Evolutionary conservation across 2,113 vertebrate genomes (phyloP).

Genomic region (Oxyura jamaicensis): DNA sequence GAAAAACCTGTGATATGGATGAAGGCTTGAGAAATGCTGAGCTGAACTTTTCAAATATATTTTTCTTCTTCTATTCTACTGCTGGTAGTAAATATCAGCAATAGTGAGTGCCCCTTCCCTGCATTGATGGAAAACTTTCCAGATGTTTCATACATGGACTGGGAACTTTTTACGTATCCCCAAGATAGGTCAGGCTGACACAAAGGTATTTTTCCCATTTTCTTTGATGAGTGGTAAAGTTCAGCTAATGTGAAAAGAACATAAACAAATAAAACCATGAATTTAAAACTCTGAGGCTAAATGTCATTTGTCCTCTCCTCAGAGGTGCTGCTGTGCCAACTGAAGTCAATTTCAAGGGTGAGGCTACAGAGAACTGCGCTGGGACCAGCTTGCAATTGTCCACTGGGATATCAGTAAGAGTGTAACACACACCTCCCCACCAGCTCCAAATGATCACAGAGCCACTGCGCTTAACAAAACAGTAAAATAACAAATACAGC

Average conservation of each 20-base stretch:
- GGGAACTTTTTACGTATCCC: background rate
- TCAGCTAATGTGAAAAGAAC: background rate
- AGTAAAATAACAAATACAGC: background rate
- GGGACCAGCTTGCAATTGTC: background rate
- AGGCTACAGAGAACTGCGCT: background rate
- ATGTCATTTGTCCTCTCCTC: background rate
- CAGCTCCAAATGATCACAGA: background rate
- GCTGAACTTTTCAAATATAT: background rate
- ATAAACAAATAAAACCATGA: background rate
- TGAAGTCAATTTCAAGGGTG: background rate
- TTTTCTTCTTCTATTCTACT: background rate
- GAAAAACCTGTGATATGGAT: background rate
- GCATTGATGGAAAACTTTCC: background rate
- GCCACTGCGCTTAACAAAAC: background rate
- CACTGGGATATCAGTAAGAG: background rate
- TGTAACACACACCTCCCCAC: background rate
- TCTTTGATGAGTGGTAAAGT: background rate
- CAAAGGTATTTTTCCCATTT: background rate
- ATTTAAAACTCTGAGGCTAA: background rate
- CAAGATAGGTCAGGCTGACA: background rate
- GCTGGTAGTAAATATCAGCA: background rate
- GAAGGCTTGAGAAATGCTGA: background rate
- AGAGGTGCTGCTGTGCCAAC: background rate
- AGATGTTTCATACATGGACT: background rate
- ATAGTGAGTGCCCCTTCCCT: background rate